Evolutionary conservation across 1,140 invertebrate species (phyloP), one percentile per base, ranked within the genome.

Genomic region (Zaprionus camerounensis): DNA sequence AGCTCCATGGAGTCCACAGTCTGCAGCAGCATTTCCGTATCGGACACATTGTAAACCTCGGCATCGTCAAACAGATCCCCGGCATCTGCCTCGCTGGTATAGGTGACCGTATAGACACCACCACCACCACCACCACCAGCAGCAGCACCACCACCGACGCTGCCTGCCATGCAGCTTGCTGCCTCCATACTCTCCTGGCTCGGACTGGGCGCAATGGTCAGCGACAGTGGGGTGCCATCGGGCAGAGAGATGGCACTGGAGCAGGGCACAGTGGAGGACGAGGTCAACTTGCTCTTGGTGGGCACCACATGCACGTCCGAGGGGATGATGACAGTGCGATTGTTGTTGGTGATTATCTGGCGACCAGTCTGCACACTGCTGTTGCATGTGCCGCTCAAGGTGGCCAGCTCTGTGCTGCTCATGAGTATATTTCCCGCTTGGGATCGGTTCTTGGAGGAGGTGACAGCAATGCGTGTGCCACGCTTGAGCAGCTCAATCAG

Each of bases 11-110:
- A 94, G 88, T 95, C 94, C 24, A 95, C 94, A 4, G 91, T 92
- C 80, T 96, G 95, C 24, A 96, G 92, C 38, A 96, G 91, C 92
- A 96, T 96, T 17, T 93, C 93, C 28, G 95, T 95, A 74, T 96
- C 96, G 26, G 95, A 95, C 0, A 96, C 95, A 79, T 95, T 96
- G 76, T 96, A 97, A 1, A 97, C 96, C 84, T 97, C 96, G 64
- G 80, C 74, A 55, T 93, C 86, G 41, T 84, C 87, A 22, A 93
- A 93, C 15, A 93, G 79, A 62, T 86, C 81, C 12, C 65, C 57
- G 26, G 84, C 77, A 61, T 92, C 91, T 26, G 82, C 71, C 49
- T 92, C 88, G 51, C 79, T 87, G 51, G 91, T 92, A 63, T 93
- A 93, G 24, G 92, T 91, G 1, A 93, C 81, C 3, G 92, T 91